A percentile compares a stretch with the other conserved stretches of the same genome.
Evolutionary conservation across 1,140 invertebrate genomes (phyloP).

Genomic region (Cydia amplana): DNA sequence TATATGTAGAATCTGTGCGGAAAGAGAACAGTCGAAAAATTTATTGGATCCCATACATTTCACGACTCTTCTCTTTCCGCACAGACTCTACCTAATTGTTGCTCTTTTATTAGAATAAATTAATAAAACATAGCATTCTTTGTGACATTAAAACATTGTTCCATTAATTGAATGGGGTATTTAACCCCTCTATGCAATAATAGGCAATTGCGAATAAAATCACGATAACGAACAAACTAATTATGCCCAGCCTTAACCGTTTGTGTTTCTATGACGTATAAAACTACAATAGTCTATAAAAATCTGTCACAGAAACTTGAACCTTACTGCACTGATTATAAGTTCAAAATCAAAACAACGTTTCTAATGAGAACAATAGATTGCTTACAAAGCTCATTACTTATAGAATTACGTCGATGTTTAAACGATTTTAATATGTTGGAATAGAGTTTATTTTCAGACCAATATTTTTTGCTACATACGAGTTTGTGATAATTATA

Average conservation of each 20-base stretch:
- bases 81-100: no score
- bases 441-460: background rate
- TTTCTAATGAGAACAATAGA: background rate
- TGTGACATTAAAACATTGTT: background rate
- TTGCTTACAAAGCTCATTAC: background rate
- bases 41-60: no score
- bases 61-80: no score
- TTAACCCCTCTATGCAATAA: slow-evolving; percentile 4
- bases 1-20: no score
- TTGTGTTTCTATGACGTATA: slow-evolving; percentile 57
- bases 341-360: slow-evolving; percentile 8
- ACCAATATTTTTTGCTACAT: background rate
- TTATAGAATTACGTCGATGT: background rate
- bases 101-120: no score
- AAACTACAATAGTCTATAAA: slow-evolving; percentile 47
- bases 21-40: no score
- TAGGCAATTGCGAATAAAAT: slow-evolving; percentile 53
- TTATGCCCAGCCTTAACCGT: slow-evolving; percentile 64
- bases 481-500: background rate
- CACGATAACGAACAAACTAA: slow-evolving; percentile 66
- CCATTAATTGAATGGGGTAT: background rate
- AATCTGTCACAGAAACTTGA: slow-evolving; percentile 34
- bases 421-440: background rate
- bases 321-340: slow-evolving; percentile 34
- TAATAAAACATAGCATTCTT: background rate